Evolutionary conservation across 2,113 vertebrate species (phyloP), one percentile per base, ranked within the genome.

Genomic region (Trichomycterus rosablanca): DNA sequence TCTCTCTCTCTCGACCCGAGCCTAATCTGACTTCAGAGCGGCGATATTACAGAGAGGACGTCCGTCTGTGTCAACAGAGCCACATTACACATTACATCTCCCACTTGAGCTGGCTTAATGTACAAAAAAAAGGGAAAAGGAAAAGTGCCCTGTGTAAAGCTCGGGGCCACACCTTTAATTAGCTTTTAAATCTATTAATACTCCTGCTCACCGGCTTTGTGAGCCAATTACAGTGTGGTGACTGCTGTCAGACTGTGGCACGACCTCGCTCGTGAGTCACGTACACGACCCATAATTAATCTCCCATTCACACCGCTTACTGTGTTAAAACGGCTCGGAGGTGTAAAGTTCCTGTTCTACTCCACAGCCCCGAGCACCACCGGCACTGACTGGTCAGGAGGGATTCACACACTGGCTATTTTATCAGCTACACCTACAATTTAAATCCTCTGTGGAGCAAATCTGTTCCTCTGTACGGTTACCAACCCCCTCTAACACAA

Each of bases 121-220:
- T n/a, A n/a, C n/a, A n/a, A n/a, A n/a, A n/a, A n/a, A n/a, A n/a
- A n/a, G n/a, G n/a, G n/a, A n/a, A n/a, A n/a, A n/a, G n/a, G n/a
- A n/a, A n/a, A n/a, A n/a, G n/a, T n/a, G 35, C 32, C 40, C 9
- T 15, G 18, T 50, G 3, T 9, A 63, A 44, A 34, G 18, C 52
- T 52, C 23, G 15, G 8, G 5, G 52, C 51, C 62, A 46, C 32
- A 22, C 51, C 51, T 64, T 48, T 64, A 64, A 64, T 64, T 55
- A 64, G 24, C 32, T 48, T 35, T 64, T 11, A 56, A 44, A 32
- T 64, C 52, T 48, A 64, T 64, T 64, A 55, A 48, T 48, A 56
- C 42, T 48, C 1, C 1, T 24, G 43, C 50, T 34, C 30, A n/a
- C 39, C 3, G 59, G 56, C 48, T 28, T 55, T 50, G 35, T 53